Conservation (phyloP, 2,888 invertebrate species). For the Napeogenes inachia region DNA sequence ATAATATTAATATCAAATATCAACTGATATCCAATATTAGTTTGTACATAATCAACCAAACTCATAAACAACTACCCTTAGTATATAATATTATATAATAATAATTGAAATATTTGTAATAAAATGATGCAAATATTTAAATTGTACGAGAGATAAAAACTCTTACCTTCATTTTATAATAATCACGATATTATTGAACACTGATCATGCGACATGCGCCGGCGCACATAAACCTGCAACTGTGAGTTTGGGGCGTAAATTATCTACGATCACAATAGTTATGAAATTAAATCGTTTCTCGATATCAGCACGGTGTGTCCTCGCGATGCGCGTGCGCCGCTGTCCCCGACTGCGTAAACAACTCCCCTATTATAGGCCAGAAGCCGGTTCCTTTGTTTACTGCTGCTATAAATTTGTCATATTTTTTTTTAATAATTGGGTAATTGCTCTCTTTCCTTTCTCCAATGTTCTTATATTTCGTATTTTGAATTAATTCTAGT, state of each 20-base stretch:
- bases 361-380: conserved; percentile 23
- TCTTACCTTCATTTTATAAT: conserved; percentile 30
- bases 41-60: background rate
- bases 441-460: background rate
- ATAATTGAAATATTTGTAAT: background rate
- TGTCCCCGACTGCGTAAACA: conserved; percentile 28
- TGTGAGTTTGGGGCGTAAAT: conserved; percentile 23
- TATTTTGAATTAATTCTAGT: too few relatives aligned
- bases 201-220: conserved; percentile 18
- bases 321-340: conserved; percentile 30
- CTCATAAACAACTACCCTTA: background rate
- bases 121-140: background rate
- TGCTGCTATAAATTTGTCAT: conserved; percentile 17
- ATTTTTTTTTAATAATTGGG: conserved; percentile 2
- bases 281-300: conserved; percentile 25
- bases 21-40: background rate
- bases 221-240: conserved; percentile 22
- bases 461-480: too few relatives aligned
- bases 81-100: background rate
- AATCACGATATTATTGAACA: conserved; percentile 9
- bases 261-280: conserved; percentile 22
- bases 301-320: conserved; percentile 14
- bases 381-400: conserved; percentile 26
- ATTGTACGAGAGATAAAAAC: background rate
- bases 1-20: too few relatives aligned